phyloP scores from a whole-genome alignment of 92 coral and sea anemone genomes.

The Phenganax marumi region DNA sequence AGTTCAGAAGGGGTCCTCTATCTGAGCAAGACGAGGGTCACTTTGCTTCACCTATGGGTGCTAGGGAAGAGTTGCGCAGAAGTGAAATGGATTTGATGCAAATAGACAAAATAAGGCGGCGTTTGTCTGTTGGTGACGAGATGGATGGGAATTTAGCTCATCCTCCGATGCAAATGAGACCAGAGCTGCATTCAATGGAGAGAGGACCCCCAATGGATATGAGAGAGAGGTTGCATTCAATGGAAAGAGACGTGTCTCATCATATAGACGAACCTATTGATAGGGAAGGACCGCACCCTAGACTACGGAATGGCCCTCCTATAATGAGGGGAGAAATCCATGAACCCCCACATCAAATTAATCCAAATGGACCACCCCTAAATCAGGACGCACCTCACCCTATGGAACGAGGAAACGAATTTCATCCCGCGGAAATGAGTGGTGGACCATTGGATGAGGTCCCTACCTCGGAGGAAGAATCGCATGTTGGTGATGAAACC shows the following conservation, averaged over 20 bases:
- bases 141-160: constrained; percentile 3
- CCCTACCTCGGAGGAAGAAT: constrained; percentile 17
- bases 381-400: background rate
- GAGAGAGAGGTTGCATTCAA: background rate
- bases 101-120: constrained; percentile 1
- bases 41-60: background rate
- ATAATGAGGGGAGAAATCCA: background rate
- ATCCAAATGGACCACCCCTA: background rate
- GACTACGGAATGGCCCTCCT: background rate
- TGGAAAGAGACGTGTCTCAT: background rate
- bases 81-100: background rate
- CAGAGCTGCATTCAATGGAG: background rate
- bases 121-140: constrained; percentile 10
- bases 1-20: background rate
- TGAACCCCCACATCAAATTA: background rate
- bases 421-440: background rate
- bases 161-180: constrained; percentile 14
- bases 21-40: background rate
- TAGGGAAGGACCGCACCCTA: constrained; percentile 16
- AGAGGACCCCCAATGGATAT: background rate
- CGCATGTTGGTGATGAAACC: background rate
- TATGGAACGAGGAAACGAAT: constrained; percentile 1
- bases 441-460: background rate
- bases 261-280: background rate
- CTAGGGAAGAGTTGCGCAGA: background rate